phyloP scores from a whole-genome alignment of 1,140 invertebrate species.

The Temnothorax curvispinosus region DNA sequence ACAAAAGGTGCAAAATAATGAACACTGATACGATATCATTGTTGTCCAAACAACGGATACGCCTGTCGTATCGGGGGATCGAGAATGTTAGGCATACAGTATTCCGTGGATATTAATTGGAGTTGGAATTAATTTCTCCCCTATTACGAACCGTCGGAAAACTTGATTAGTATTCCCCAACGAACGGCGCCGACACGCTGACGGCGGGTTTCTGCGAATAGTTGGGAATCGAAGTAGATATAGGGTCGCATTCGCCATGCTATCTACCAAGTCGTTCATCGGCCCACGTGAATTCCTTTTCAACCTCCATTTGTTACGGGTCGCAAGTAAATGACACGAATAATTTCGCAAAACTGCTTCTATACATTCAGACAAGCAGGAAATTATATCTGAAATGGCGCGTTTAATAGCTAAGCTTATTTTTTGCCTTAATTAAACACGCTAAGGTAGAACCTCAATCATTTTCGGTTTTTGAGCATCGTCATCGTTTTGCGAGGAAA shows the following conservation, averaged over 20 bases:
- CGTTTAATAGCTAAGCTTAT: background rate
- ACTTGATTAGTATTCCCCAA: conserved; percentile 74
- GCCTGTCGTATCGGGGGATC: conserved; percentile 38
- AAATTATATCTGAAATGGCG: background rate
- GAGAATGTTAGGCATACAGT: conserved; percentile 65
- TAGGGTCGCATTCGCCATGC: conserved; percentile 47
- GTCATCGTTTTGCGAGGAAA: background rate
- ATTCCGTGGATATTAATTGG: conserved; percentile 75
- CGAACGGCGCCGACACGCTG: conserved; percentile 67
- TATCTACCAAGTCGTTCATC: conserved; percentile 42
- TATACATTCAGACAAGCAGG: background rate
- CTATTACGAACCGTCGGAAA: conserved; percentile 71
- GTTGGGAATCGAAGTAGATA: conserved; percentile 69
- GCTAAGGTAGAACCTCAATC: background rate
- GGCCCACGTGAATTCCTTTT: conserved; percentile 43
- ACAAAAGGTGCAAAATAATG: conserved; percentile 5
- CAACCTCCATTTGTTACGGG: conserved; percentile 54
- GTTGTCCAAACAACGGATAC: conserved; percentile 48
- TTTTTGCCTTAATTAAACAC: conserved; percentile 24
- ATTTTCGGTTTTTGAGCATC: background rate
- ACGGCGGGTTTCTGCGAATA: conserved; percentile 71
- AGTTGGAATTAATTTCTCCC: conserved; percentile 76
- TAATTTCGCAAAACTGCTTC: conserved; percentile 49
- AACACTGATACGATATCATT: conserved; percentile 24
- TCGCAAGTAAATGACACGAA: conserved; percentile 52